A percentile compares a stretch with the other conserved stretches of the same genome.
phyloP scores from a whole-genome alignment of 2,113 vertebrate genomes.

The Labeo catla region DNA sequence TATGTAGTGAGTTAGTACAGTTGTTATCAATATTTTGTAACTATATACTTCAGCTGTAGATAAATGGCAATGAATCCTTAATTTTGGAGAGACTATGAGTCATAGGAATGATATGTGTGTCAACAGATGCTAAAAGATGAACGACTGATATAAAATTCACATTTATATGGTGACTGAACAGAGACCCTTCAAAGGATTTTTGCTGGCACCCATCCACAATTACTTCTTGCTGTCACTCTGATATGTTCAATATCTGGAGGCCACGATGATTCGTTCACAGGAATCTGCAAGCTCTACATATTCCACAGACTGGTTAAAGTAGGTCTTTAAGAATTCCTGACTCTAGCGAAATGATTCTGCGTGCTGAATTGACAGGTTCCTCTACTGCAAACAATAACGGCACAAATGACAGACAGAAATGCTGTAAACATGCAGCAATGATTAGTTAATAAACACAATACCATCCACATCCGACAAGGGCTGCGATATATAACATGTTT shows the following conservation, averaged over 20 bases:
- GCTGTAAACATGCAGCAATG: not conserved
- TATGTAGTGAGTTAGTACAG: too few species aligned
- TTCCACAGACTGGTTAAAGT: constrained; percentile 48
- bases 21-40: too few species aligned
- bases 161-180: constrained; percentile 12
- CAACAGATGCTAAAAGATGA: not conserved
- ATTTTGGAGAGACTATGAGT: too few species aligned
- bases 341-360: not conserved
- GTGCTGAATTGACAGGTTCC: constrained; percentile 15
- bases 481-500: not conserved
- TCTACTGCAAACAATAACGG: not conserved
- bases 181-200: constrained; percentile 42
- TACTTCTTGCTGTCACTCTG: constrained; percentile 55
- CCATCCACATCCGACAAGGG: not conserved
- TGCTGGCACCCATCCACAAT: constrained; percentile 43
- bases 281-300: constrained; percentile 71
- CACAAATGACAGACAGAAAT: not conserved
- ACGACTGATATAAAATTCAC: not conserved
- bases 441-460: not conserved
- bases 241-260: constrained; percentile 58
- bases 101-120: not conserved
- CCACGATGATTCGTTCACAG: constrained; percentile 67
- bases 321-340: not conserved
- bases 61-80: too few species aligned
- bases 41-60: too few species aligned